Conservation (phyloP, 2,888 invertebrate genomes). For the Callosobruchus maculatus region DNA sequence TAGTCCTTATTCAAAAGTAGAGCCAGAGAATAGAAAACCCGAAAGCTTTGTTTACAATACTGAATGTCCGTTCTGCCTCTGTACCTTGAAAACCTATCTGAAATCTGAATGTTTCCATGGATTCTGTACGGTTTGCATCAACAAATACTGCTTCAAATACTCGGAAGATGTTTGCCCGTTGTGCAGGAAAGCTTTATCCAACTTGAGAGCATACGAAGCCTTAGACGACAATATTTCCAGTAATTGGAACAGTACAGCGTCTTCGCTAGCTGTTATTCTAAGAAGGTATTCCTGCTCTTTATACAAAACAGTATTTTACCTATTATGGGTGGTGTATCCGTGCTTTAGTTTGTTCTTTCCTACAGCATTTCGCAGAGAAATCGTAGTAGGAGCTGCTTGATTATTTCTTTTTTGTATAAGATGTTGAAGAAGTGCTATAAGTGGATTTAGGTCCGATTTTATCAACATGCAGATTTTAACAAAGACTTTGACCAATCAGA, state of each 20-base stretch:
- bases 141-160: neutral
- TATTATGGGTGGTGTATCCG: neutral
- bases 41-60: neutral
- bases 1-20: neutral
- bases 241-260: neutral
- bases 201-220: neutral
- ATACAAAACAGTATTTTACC: neutral
- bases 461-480: too few relatives aligned
- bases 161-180: neutral
- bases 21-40: neutral
- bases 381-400: too few relatives aligned
- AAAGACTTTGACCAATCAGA: too few relatives aligned
- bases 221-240: neutral
- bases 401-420: too few relatives aligned
- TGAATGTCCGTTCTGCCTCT: neutral
- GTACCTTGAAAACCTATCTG: neutral
- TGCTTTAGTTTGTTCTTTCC: neutral
- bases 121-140: neutral
- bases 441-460: too few relatives aligned
- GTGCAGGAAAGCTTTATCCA: neutral
- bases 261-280: neutral
- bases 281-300: neutral
- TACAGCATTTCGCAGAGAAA: too few relatives aligned
- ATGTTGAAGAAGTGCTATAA: too few relatives aligned
- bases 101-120: neutral